phyloP scores from a whole-genome alignment of 2,797 vertebrate species.

The Halcyon smyrnensis region DNA sequence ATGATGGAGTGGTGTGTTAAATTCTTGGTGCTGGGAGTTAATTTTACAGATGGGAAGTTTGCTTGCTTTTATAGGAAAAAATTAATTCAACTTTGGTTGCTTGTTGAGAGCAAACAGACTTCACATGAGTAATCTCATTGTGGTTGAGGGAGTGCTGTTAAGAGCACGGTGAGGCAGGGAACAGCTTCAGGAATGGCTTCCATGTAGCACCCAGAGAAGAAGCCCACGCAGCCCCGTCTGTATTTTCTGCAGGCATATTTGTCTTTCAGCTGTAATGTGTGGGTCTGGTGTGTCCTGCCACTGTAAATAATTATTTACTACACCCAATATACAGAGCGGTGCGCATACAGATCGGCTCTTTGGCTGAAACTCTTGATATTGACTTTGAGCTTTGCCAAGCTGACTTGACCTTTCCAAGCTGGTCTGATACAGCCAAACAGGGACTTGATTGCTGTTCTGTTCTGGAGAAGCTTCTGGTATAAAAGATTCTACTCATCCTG shows the following conservation, averaged over 20 bases:
- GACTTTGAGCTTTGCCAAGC: not conserved
- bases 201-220: not conserved
- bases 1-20: not conserved
- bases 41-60: not conserved
- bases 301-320: not conserved
- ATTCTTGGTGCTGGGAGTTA: not conserved
- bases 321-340: not conserved
- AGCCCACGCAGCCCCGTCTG: not conserved
- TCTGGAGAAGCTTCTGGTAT: not conserved
- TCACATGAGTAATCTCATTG: not conserved
- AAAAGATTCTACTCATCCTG: not conserved
- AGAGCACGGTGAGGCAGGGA: not conserved
- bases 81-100: not conserved
- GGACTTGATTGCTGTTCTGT: not conserved
- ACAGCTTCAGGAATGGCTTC: not conserved
- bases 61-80: not conserved
- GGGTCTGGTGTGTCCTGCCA: not conserved
- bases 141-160: not conserved
- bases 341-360: not conserved
- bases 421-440: not conserved
- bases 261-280: not conserved
- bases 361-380: not conserved
- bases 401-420: not conserved
- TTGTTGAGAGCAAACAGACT: not conserved
- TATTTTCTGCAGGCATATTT: not conserved